Conservation (phyloP, 2,113 vertebrate species). For the Columba janthina region DNA sequence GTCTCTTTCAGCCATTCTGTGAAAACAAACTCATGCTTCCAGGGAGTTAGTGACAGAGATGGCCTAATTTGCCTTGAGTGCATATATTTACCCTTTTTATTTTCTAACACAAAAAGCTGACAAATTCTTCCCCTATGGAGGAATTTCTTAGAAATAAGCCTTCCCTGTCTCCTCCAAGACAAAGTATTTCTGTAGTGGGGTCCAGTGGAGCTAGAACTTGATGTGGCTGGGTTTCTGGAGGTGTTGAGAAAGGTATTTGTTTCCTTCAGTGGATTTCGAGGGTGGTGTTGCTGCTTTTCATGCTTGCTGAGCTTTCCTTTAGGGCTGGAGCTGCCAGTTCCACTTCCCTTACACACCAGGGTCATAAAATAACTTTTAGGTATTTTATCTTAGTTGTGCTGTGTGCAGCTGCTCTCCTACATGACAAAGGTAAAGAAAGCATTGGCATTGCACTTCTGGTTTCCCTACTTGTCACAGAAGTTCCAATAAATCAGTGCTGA, state of each 20-base stretch:
- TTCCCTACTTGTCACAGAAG: background rate
- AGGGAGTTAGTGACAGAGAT: background rate
- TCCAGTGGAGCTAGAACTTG: background rate
- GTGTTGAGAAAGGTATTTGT: background rate
- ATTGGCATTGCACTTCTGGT: background rate
- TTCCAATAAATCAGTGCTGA: background rate
- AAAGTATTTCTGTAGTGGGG: background rate
- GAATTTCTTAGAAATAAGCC: background rate
- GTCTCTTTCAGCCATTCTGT: too few relatives aligned
- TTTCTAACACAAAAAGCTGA: background rate
- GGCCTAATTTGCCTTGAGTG: background rate
- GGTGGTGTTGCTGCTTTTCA: background rate
- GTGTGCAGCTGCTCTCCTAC: background rate
- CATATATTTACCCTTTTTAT: background rate
- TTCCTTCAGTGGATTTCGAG: background rate
- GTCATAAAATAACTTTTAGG: background rate
- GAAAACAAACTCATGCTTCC: background rate
- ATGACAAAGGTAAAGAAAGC: background rate
- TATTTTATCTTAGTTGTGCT: background rate
- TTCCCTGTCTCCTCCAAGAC: background rate
- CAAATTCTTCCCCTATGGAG: background rate
- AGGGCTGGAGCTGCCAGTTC: background rate
- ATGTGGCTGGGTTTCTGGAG: background rate
- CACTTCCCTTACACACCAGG: background rate
- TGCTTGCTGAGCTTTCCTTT: background rate